Evolutionary conservation across 2,797 vertebrate species (phyloP).

Genomic region (Notoglanidium macrostoma): DNA sequence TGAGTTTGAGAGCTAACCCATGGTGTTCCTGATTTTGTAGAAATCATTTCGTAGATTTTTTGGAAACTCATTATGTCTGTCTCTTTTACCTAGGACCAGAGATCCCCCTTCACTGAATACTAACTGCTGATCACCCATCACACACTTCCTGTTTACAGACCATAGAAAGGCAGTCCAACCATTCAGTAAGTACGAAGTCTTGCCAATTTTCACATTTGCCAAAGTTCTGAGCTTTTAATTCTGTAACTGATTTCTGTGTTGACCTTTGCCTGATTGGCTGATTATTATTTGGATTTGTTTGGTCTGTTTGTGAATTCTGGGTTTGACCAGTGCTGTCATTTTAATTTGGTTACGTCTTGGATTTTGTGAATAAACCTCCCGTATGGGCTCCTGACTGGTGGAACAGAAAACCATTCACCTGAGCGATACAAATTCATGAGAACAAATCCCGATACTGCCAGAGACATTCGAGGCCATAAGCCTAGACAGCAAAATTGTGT

Average conservation of each 20-base stretch:
- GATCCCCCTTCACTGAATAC: not conserved
- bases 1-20: not conserved
- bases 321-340: not conserved
- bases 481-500: not conserved
- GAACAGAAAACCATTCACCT: not conserved
- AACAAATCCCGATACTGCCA: not conserved
- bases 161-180: not conserved
- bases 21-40: not conserved
- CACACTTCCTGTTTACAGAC: not conserved
- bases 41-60: too few species aligned
- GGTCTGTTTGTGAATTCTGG: not conserved
- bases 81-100: not conserved
- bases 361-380: not conserved
- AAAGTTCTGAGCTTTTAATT: not conserved
- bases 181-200: not conserved
- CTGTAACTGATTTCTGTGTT: not conserved
- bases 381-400: not conserved
- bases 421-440: not conserved
- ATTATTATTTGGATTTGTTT: not conserved
- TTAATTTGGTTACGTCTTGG: not conserved
- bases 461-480: not conserved
- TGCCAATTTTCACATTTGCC: not conserved
- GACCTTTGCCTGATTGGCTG: not conserved
- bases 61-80: not conserved
- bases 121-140: not conserved